Conservation (phyloP, 2,113 vertebrate species). For the Caracal caracal region DNA sequence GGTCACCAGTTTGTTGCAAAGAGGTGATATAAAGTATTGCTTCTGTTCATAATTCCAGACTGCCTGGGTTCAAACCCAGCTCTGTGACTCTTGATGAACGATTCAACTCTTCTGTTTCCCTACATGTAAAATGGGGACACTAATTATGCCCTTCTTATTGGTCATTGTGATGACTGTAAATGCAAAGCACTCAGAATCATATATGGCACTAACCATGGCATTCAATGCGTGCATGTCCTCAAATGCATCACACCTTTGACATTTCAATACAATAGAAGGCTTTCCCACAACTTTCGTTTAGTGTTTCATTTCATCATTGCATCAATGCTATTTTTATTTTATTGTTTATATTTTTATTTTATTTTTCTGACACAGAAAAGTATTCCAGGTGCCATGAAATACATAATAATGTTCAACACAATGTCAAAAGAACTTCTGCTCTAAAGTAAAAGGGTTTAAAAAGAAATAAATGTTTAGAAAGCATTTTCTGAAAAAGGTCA, state of each 20-base stretch:
- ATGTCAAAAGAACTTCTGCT: neutral
- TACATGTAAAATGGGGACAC: neutral
- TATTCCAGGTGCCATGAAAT: neutral
- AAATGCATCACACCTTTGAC: neutral
- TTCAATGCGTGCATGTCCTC: neutral
- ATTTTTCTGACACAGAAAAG: neutral
- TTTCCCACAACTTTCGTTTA: neutral
- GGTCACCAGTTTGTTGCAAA: neutral
- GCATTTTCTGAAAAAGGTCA: neutral
- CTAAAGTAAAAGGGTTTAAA: neutral
- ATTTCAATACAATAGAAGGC: neutral
- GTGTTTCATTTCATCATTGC: neutral
- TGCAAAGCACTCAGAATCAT: neutral
- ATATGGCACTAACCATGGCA: neutral
- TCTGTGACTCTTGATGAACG: neutral
- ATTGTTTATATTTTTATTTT: neutral
- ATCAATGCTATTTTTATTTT: neutral
- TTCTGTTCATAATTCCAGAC: neutral
- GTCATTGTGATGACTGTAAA: neutral
- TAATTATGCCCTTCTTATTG: too few species aligned
- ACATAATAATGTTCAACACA: neutral
- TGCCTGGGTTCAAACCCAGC: neutral
- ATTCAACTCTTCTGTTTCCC: neutral
- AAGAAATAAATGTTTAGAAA: neutral
- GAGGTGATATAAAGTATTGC: neutral